Conservation (phyloP, 1,140 invertebrate genomes). For the Neodiprion virginianus region DNA sequence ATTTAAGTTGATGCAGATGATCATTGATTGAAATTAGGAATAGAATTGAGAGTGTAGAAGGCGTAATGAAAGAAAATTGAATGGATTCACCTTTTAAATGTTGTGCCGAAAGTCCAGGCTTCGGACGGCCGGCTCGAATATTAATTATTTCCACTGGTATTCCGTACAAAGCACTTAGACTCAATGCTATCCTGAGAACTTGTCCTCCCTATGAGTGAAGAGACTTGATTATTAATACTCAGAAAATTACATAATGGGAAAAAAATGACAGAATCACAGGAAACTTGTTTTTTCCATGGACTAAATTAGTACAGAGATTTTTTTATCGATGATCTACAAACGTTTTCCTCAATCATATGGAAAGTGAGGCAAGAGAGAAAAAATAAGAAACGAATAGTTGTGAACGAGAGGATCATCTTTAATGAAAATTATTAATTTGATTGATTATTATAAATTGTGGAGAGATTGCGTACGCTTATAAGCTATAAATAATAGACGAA, state of each 20-base stretch:
- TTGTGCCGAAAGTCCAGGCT: conserved; percentile 85
- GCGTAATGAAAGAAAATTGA: no score
- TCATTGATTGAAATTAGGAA: neutral
- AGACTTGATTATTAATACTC: neutral
- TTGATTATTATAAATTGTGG: neutral
- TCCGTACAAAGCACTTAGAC: conserved; percentile 77
- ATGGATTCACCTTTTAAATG: conserved; percentile 76
- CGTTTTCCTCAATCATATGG: no score
- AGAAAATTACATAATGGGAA: neutral
- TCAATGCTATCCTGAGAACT: conserved; percentile 80
- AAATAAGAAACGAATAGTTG: conserved; percentile 17
- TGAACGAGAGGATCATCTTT: neutral
- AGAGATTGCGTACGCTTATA: neutral
- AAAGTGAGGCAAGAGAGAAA: no score
- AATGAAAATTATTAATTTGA: neutral
- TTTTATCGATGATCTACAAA: no score
- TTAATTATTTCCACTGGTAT: conserved; percentile 79
- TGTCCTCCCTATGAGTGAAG: conserved; percentile 78
- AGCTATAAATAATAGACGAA: conserved; percentile 11
- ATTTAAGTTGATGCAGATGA: conserved; percentile 11
- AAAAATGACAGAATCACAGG: no score
- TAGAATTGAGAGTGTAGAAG: no score
- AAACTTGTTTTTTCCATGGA: no score
- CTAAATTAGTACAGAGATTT: no score
- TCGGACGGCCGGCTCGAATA: conserved; percentile 79